Evolutionary conservation across 2,888 invertebrate genomes (phyloP).

Genomic region (Perithous albicinctus): DNA sequence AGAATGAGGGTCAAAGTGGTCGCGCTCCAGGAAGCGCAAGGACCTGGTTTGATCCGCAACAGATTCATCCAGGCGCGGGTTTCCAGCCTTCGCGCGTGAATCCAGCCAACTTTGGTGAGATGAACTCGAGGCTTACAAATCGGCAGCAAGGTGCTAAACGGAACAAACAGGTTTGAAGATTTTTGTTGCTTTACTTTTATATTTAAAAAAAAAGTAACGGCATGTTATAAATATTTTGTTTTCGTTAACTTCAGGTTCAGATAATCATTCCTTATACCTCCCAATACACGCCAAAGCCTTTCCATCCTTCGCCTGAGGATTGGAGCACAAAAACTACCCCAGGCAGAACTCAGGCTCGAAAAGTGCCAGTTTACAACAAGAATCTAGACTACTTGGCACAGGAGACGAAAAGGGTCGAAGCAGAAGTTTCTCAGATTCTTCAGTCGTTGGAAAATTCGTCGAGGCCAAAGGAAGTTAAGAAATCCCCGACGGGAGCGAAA

Average conservation of each 20-base stretch:
- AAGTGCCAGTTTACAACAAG: constrained; percentile 55
- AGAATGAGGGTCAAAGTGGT: background rate
- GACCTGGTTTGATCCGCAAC: constrained; percentile 52
- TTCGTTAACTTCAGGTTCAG: constrained; percentile 88
- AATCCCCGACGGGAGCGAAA: constrained; percentile 75
- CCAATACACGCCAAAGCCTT: constrained; percentile 86
- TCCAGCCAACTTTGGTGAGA: constrained; percentile 1
- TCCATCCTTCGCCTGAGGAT: constrained; percentile 81
- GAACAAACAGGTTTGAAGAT: constrained; percentile 76
- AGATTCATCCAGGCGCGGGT: constrained; percentile 54
- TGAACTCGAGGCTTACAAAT: constrained; percentile 33
- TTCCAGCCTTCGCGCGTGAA: constrained; percentile 50
- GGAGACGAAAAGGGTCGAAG: constrained; percentile 48
- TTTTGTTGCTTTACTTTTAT: background rate
- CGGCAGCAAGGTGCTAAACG: constrained; percentile 72
- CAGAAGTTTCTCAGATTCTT: constrained; percentile 61
- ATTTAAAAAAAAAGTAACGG: background rate
- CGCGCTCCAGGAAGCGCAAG: constrained; percentile 10
- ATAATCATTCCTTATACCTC: constrained; percentile 93
- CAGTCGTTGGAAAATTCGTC: constrained; percentile 81
- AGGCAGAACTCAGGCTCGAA: constrained; percentile 54
- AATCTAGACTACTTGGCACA: constrained; percentile 54
- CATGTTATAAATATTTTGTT: constrained; percentile 83
- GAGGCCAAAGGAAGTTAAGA: constrained; percentile 46
- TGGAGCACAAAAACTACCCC: constrained; percentile 77